Evolutionary conservation across 64 coral and sea anemone species (phyloP), one percentile per base, ranked within the genome.

Genomic region (Anthopleura sola): DNA sequence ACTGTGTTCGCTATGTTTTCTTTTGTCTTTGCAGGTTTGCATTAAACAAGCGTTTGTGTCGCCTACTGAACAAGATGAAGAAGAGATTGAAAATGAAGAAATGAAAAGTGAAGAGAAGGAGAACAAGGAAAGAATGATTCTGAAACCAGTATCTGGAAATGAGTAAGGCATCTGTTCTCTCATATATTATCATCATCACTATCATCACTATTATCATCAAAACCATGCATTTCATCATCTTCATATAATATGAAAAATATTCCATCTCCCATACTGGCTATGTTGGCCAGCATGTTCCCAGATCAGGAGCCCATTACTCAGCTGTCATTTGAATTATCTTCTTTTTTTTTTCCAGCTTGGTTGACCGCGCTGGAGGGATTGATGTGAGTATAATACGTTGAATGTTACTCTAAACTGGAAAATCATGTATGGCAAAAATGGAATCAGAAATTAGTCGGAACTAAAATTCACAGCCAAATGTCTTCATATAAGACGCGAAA

Each of bases 141-240:
- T 44, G 17, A 77, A 77, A 77, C 31, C 75, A 77, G 75, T 37
- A 23, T 77, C 75, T 62, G 58, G 58, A 77, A 77, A 29, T 40
- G 75, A 77, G 75, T 77, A 40, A 77, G 75, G 37, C 2, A 71
- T 29, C 29, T 32, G 11, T 71, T 71, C 60, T 24, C 21, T 66
- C 24, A 26, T 64, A n/a, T 2, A 2, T 56, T 56, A 55, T 17
- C 0, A 55, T 55, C 16, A 15, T 9, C 21, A 62, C 21, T 26
- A 62, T 62, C 4, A 62, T 62, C 58, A 1, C n/a, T n/a, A 62
- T 9, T 21, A 62, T 26, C 24, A 62, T n/a, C 58, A n/a, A 6
- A 20, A 24, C 24, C 0, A 26, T 44, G 1, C 4, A 44, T 2
- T 21, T 26, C 7, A 26, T 12, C 58, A 62, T 0, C 20, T 3